Conservation (phyloP, 2,888 invertebrate species). For the Anaspis maculata region DNA sequence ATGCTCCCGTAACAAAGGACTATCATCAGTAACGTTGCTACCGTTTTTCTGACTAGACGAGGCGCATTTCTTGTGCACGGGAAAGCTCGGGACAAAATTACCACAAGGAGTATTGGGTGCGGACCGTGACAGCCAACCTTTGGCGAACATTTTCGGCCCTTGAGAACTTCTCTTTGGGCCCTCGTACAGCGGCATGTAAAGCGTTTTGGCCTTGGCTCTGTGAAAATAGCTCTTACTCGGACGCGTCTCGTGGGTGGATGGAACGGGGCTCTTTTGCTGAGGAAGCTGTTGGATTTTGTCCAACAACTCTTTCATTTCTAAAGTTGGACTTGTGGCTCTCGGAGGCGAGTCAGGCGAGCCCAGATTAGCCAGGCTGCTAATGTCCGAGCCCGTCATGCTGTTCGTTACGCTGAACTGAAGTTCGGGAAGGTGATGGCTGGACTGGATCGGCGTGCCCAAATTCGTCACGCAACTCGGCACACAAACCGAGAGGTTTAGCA, state of each 20-base stretch:
- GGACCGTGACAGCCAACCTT: conserved; percentile 61
- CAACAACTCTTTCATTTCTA: conserved; percentile 63
- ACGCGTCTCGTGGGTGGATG: conserved; percentile 3
- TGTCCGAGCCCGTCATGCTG: conserved; percentile 50
- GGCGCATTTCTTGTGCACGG: conserved; percentile 42
- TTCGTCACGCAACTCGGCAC: conserved; percentile 31
- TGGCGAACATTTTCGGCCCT: conserved; percentile 29
- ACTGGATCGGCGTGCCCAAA: conserved; percentile 27
- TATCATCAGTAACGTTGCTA: conserved; percentile 50
- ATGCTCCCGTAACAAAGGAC: conserved; percentile 50
- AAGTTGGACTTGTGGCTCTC: conserved; percentile 73
- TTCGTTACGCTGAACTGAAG: conserved; percentile 37
- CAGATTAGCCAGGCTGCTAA: conserved; percentile 59
- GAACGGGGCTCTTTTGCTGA: conserved; percentile 41
- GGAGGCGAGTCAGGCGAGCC: conserved; percentile 69
- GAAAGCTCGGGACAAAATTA: conserved; percentile 57
- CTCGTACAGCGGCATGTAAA: conserved; percentile 58
- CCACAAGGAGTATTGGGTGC: conserved; percentile 74
- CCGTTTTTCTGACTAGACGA: conserved; percentile 45
- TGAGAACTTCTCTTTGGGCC: conserved; percentile 20
- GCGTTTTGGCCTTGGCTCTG: conserved; percentile 54
- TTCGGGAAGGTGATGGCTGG: conserved; percentile 26
- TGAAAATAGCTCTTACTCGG: conserved; percentile 42
- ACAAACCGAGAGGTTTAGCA: conserved; percentile 38
- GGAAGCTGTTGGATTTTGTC: conserved; percentile 63